Evolutionary conservation across 2,113 vertebrate species (phyloP), one percentile per base, ranked within the genome.

Genomic region (Cyphomyrus plagiostoma): DNA sequence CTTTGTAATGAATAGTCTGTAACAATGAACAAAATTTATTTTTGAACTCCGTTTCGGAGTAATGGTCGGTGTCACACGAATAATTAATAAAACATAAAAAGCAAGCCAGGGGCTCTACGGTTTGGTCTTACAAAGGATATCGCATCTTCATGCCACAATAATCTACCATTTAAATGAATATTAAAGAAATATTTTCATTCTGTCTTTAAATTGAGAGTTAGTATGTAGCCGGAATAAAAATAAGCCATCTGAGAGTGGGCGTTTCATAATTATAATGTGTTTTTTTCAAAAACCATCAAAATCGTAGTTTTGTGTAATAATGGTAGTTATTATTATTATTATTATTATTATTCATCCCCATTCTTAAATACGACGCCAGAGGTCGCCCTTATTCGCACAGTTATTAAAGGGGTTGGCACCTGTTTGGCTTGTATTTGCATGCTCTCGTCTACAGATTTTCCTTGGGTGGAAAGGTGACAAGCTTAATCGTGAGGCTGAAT

Each of bases 1-100:
- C 93, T 94, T 95, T 96, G 95, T 96, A 95, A 94, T 96, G 93
- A 92, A 92, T 92, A 90, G 19, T 92, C 89, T 90, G 74, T 80
- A 48, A 42, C 45, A n/a, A 46, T 46, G 10, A 42, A 84, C 82
- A 9, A n/a, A 46, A 10, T 82, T 45, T 82, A 26, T 48, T 48
- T 21, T 2, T 82, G 21, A 23, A n/a, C 13, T 82, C 30, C 45
- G 45, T 42, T 48, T 48, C 13, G 8, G 45, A 84, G 45, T 19
- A 11, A 80, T 1, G 30, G 7, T 80, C 74, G 74, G 35, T 42
- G 35, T 30, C 39, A 80, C 74, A 77, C 35, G 74, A 35, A 13
- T 15, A 19, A 74, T 26, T 35, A 74, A 30, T 13, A 35, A 35
- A 74, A 74, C n/a, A 35, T 1, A 74, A 74, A 74, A 74, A 35